These are phyloP conservation scores for Aphis craccivora DNA, from an alignment of 1,140 invertebrate genomes.

Conservation along the genomic window DNA sequence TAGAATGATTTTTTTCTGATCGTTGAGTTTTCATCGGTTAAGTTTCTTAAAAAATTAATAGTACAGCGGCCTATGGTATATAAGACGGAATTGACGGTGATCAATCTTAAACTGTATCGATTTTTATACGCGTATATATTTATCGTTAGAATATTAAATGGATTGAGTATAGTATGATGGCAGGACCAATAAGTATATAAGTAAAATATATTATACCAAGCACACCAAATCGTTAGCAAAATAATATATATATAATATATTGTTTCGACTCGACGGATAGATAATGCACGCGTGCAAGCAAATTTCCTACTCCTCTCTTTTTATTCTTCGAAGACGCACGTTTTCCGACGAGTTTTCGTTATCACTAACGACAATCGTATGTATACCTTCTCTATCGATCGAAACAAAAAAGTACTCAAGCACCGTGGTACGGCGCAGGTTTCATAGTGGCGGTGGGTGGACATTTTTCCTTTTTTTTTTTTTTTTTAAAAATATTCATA, in stretches of 20 bases:
- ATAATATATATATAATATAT: not conserved
- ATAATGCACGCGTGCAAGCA: not conserved
- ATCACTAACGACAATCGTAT: not conserved
- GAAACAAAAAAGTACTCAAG: not conserved
- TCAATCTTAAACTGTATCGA: not conserved
- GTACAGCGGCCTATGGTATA: not conserved
- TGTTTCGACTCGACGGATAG: not conserved
- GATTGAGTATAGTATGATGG: not conserved
- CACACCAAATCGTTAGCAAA: not conserved
- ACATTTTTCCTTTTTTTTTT: not conserved
- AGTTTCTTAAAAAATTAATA: not conserved
- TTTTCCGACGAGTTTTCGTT: not conserved
- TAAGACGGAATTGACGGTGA: too few relatives aligned
- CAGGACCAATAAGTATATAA: not conserved
- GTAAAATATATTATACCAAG: not conserved
- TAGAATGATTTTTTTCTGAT: not conserved
- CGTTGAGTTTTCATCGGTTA: not conserved
- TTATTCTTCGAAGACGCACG: not conserved
- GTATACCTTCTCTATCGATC: not conserved
- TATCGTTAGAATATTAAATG: not conserved
- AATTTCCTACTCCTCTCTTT: not conserved
- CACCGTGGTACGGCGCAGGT: not conserved
- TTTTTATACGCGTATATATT: not conserved
- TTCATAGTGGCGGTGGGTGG: not conserved
- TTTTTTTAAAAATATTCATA: constrained; percentile 26